Conservation (phyloP, 2,797 vertebrate genomes). For the Poecilia picta region DNA sequence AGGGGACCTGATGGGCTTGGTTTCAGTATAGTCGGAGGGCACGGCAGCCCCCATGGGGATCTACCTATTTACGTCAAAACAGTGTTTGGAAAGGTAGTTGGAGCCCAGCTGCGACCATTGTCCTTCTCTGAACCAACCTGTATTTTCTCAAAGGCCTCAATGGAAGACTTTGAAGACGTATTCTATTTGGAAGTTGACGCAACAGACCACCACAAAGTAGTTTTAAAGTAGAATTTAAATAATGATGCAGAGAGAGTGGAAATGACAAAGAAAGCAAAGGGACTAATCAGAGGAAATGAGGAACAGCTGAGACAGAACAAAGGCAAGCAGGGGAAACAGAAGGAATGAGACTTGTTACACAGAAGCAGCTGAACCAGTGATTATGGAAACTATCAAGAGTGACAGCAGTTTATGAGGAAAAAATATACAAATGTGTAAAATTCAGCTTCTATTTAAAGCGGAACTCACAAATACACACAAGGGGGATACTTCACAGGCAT, state of each 20-base stretch:
- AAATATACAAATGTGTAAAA: too few species aligned
- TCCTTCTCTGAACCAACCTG: not conserved
- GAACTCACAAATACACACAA: too few species aligned
- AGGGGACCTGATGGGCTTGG: constrained; percentile 96
- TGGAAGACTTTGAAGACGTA: not conserved
- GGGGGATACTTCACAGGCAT: too few species aligned
- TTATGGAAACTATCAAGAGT: not conserved
- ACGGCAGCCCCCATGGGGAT: constrained; percentile 96
- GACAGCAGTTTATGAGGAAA: not conserved
- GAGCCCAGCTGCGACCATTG: not conserved
- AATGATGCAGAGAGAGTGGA: not conserved
- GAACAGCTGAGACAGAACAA: not conserved
- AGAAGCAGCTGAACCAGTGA: not conserved
- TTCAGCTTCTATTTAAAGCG: too few species aligned
- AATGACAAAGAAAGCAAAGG: not conserved
- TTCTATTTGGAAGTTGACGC: not conserved
- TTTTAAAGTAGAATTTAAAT: not conserved
- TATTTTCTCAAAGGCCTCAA: not conserved
- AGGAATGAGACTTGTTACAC: not conserved
- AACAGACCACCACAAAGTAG: not conserved
- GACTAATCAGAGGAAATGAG: not conserved
- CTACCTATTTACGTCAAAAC: constrained; percentile 98
- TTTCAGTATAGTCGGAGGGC: constrained; percentile 97
- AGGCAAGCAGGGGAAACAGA: not conserved
- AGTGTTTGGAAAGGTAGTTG: constrained; percentile 92